Conservation (phyloP, 2,888 invertebrate species). For the Trypoxylon attenuatum region DNA sequence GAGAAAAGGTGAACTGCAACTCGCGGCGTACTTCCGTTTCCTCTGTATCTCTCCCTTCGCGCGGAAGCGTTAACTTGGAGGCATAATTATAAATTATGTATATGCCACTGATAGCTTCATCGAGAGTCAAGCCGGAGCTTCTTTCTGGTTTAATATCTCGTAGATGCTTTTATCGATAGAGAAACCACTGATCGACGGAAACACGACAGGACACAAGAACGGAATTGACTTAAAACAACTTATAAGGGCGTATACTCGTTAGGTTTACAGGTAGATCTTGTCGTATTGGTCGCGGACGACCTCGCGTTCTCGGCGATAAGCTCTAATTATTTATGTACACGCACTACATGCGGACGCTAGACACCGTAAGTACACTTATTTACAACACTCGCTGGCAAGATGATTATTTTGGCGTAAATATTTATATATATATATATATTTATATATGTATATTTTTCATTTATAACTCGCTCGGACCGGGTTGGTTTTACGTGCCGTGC, state of each 20-base stretch:
- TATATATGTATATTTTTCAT: constrained; percentile 36
- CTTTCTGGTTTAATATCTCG: too few species aligned
- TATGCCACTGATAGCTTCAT: too few species aligned
- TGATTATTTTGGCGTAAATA: constrained; percentile 43
- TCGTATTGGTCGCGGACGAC: constrained; percentile 30
- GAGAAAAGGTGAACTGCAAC: too few species aligned
- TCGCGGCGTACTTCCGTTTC: too few species aligned
- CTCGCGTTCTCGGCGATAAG: constrained; percentile 39
- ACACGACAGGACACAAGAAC: too few species aligned
- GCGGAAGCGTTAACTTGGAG: too few species aligned
- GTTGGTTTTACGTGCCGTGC: constrained; percentile 25
- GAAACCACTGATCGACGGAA: too few species aligned
- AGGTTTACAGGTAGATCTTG: constrained; percentile 21
- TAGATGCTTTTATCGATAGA: too few species aligned
- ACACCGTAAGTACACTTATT: constrained; percentile 75
- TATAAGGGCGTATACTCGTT: constrained; percentile 8
- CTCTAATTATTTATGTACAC: constrained; percentile 69
- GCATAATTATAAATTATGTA: too few species aligned
- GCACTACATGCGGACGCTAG: constrained; percentile 68
- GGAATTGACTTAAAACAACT: too few species aligned
- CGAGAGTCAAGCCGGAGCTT: too few species aligned
- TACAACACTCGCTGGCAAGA: constrained; percentile 73
- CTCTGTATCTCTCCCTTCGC: too few species aligned
- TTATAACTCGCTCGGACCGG: constrained; percentile 32
- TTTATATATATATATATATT: constrained; percentile 35